Evolutionary conservation across 2,888 invertebrate species (phyloP).

Genomic region (Acronicta aceris): DNA sequence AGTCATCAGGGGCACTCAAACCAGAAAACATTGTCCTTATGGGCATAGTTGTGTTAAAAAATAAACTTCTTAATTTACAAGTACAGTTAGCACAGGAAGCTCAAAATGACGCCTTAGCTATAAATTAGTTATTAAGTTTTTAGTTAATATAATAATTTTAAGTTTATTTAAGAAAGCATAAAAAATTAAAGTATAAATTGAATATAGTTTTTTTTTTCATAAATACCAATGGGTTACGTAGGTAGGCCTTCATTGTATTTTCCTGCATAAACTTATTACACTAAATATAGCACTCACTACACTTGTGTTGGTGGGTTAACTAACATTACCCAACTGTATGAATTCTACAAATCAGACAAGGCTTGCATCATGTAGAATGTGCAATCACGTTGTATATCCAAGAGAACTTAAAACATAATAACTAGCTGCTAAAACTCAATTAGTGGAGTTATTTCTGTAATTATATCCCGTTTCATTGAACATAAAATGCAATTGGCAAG

Average conservation of each 20-base stretch:
- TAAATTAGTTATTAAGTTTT: conserved; percentile 77
- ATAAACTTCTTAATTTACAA: conserved; percentile 98
- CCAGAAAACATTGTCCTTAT: conserved; percentile 99
- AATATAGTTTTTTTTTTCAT: background rate
- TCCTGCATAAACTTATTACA: too few species aligned
- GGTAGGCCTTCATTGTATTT: conserved; percentile 24
- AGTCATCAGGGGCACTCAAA: conserved; percentile 97
- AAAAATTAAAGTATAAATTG: conserved; percentile 2
- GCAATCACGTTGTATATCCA: conserved; percentile 19
- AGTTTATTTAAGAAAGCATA: too few species aligned
- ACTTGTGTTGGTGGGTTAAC: conserved; percentile 5
- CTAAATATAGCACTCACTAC: background rate
- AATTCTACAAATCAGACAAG: background rate
- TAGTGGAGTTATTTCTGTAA: conserved; percentile 10
- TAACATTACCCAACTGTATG: conserved; percentile 9
- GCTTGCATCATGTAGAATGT: conserved; percentile 7
- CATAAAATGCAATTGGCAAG: conserved; percentile 13
- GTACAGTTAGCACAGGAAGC: conserved; percentile 96
- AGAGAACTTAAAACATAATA: conserved; percentile 15
- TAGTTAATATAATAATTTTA: conserved; percentile 14
- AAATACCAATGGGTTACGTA: conserved; percentile 21
- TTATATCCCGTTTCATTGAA: conserved; percentile 4
- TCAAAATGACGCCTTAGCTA: conserved; percentile 94
- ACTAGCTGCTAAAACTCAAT: conserved; percentile 14
- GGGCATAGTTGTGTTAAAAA: conserved; percentile 97